phyloP scores from a whole-genome alignment of 35 echinoderm and acorn worm genomes.

The Stichopus chloronotus region DNA sequence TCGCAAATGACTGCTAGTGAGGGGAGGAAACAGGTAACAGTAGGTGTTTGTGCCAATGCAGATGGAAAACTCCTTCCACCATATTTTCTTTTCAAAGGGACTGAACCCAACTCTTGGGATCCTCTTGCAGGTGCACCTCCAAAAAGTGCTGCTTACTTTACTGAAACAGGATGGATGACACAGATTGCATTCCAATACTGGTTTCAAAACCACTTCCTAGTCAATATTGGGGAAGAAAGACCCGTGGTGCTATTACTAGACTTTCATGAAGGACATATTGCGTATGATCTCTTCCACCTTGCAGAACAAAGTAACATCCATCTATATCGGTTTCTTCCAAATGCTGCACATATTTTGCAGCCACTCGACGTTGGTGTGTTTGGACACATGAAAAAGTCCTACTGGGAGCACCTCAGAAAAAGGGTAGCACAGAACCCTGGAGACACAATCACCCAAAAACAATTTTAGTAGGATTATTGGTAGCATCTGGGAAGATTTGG shows the following conservation, averaged over 20 bases:
- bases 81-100: no score
- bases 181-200: background rate
- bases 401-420: no score
- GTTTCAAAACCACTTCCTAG: slow-evolving; percentile 20
- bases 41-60: no score
- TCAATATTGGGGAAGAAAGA: background rate
- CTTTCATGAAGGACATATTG: slow-evolving; percentile 31
- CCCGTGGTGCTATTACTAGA: slow-evolving; percentile 39
- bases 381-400: no score
- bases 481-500: no score
- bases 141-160: slow-evolving; percentile 14
- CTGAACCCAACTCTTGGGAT: no score
- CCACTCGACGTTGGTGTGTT: no score
- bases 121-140: no score
- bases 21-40: background rate
- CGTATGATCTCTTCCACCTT: slow-evolving; percentile 27
- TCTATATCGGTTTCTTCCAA: slow-evolving; percentile 30
- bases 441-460: no score
- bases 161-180: slow-evolving; percentile 44
- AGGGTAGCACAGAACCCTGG: no score
- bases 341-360: slow-evolving; percentile 45
- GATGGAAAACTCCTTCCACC: no score
- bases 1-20: slow-evolving; percentile 18
- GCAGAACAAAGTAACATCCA: slow-evolving; percentile 39
- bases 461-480: no score